Percentiles rank a stretch among this genome's conserved stretches.
Evolutionary conservation across 2,888 invertebrate genomes (phyloP).

Genomic region (Deroplatys truncata): DNA sequence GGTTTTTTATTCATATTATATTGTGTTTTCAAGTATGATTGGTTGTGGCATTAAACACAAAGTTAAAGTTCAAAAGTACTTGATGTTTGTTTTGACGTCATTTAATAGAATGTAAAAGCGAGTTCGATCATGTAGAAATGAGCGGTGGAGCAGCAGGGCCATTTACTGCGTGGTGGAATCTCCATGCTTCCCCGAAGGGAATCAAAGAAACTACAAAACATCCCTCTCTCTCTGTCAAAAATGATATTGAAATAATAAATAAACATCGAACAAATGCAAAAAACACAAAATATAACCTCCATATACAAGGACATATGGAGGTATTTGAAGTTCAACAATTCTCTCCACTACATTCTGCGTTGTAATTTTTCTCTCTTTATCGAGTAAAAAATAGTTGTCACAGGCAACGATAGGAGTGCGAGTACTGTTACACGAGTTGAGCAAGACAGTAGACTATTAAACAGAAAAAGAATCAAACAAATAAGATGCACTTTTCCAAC

Average conservation of each 20-base stretch:
- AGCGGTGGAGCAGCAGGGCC: neutral
- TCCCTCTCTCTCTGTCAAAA: neutral
- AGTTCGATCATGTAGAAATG: neutral
- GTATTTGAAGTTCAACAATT: neutral
- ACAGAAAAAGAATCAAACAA: too few species aligned
- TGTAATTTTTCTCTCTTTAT: neutral
- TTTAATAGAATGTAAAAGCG: neutral
- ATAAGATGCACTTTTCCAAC: too few species aligned
- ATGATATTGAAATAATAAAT: neutral
- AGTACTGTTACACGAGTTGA: too few species aligned
- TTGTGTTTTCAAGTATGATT: neutral
- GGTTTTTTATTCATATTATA: neutral
- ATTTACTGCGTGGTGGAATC: neutral
- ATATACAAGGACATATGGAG: neutral
- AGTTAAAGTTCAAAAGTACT: neutral
- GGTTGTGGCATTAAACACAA: neutral
- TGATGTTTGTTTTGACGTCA: neutral
- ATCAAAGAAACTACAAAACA: neutral
- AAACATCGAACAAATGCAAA: neutral
- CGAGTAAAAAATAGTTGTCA: too few species aligned
- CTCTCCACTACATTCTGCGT: neutral
- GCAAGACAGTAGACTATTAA: too few species aligned
- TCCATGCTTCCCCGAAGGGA: neutral
- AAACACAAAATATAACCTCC: neutral
- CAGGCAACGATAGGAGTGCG: too few species aligned